These are phyloP conservation scores for Pachymerium ferrugineum DNA, from an alignment of 2,888 invertebrate species.

Conservation along the genomic window DNA sequence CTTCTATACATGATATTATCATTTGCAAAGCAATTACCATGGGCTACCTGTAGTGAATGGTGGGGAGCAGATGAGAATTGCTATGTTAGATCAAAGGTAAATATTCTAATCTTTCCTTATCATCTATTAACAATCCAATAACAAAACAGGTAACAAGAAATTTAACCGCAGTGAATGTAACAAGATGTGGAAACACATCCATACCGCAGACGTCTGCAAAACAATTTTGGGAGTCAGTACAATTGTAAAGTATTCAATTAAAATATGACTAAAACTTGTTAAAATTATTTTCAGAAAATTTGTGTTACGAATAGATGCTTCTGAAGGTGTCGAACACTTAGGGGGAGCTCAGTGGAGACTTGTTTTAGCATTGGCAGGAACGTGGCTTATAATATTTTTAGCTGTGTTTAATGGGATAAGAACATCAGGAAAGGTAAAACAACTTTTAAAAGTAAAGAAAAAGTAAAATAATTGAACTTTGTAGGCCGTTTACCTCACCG, in stretches of 20 bases:
- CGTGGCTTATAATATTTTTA: slow-evolving; percentile 44
- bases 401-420: slow-evolving; percentile 45
- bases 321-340: slow-evolving; percentile 40
- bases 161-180: not conserved
- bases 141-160: not conserved
- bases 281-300: slow-evolving; percentile 37
- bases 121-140: not conserved
- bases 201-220: not conserved
- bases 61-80: slow-evolving; percentile 33
- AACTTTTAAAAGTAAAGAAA: not conserved
- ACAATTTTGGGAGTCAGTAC: slow-evolving; percentile 29
- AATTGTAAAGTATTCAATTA: too few species aligned
- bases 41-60: slow-evolving; percentile 8
- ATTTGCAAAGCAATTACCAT: slow-evolving; percentile 1
- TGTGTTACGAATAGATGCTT: slow-evolving; percentile 37
- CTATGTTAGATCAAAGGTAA: slow-evolving; percentile 19
- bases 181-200: not conserved
- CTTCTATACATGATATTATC: slow-evolving; percentile 24
- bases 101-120: too few species aligned
- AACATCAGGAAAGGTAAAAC: slow-evolving; percentile 43
- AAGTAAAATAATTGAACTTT: not conserved
- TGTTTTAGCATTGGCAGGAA: slow-evolving; percentile 42
- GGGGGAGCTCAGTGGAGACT: slow-evolving; percentile 43
- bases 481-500: slow-evolving; percentile 44
- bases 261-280: too few species aligned